Percentiles rank a stretch among this genome's conserved stretches.
phyloP scores from a whole-genome alignment of 2,113 vertebrate genomes.

The Bubo scandiacus region DNA sequence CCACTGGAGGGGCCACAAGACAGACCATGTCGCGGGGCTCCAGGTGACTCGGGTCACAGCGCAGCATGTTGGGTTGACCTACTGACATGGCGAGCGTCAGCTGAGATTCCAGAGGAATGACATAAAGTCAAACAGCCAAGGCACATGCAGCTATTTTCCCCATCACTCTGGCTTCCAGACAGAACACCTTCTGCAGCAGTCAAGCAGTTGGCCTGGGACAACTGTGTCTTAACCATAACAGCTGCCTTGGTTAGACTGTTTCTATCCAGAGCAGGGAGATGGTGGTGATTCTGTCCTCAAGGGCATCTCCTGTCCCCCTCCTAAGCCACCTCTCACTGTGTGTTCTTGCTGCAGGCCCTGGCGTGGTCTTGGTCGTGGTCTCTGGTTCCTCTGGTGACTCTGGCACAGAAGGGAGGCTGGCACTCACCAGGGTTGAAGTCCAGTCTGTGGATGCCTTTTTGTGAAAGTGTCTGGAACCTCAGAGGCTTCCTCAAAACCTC shows the following conservation, averaged over 20 bases:
- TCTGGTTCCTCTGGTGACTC: neutral
- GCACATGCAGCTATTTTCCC: neutral
- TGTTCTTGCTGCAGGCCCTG: neutral
- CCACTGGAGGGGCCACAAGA: neutral
- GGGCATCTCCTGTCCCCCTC: neutral
- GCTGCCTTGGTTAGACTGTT: neutral
- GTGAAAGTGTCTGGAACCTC: neutral
- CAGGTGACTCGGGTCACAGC: neutral
- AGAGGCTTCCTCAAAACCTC: neutral
- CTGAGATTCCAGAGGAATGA: neutral
- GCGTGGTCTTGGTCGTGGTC: neutral
- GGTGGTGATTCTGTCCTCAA: neutral
- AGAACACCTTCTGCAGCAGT: neutral
- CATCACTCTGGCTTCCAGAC: neutral
- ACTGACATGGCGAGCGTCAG: neutral
- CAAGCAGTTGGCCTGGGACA: neutral
- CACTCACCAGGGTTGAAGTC: neutral
- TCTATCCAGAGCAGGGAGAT: neutral
- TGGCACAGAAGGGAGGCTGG: neutral
- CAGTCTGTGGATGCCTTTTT: neutral
- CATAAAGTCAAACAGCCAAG: neutral
- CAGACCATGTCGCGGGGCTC: fast-evolving
- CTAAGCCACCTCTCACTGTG: neutral
- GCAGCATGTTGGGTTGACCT: neutral
- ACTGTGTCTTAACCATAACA: neutral